Evolutionary conservation across 2,888 invertebrate species (phyloP).

Genomic region (Tortrix viridana): DNA sequence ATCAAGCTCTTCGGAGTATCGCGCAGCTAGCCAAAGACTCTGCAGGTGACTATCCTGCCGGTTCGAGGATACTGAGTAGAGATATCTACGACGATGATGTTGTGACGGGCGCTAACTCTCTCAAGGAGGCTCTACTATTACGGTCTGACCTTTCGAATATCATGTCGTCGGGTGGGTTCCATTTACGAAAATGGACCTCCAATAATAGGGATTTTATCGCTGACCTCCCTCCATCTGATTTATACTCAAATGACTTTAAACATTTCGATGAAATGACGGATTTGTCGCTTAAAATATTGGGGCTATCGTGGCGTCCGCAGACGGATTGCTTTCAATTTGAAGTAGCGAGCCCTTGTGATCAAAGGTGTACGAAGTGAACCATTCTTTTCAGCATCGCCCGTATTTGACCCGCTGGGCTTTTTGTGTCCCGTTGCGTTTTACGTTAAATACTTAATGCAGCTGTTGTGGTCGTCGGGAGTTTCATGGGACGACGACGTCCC

Average conservation of each 20-base stretch:
- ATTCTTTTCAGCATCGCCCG: neutral
- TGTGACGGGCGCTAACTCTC: slow-evolving; percentile 3
- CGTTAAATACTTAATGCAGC: neutral
- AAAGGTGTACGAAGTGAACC: neutral
- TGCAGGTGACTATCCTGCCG: neutral
- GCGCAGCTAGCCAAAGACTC: neutral
- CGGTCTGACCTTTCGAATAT: neutral
- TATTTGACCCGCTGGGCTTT: neutral
- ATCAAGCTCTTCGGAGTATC: slow-evolving; percentile 11
- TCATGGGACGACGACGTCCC: neutral
- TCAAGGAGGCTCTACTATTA: neutral
- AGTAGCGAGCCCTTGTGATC: neutral
- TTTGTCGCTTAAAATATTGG: slow-evolving; percentile 4
- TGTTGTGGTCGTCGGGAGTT: neutral
- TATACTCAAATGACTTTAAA: neutral
- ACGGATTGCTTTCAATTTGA: neutral
- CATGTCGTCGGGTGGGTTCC: slow-evolving; percentile 10
- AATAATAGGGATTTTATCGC: neutral
- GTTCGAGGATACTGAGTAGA: neutral
- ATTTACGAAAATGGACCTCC: too few species aligned
- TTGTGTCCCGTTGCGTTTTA: neutral
- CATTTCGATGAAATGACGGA: neutral
- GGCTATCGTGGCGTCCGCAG: neutral
- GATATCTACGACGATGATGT: slow-evolving; percentile 22
- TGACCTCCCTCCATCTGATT: neutral